phyloP scores from a whole-genome alignment of 1,140 invertebrate genomes.

The Neotoxoptera formosana region DNA sequence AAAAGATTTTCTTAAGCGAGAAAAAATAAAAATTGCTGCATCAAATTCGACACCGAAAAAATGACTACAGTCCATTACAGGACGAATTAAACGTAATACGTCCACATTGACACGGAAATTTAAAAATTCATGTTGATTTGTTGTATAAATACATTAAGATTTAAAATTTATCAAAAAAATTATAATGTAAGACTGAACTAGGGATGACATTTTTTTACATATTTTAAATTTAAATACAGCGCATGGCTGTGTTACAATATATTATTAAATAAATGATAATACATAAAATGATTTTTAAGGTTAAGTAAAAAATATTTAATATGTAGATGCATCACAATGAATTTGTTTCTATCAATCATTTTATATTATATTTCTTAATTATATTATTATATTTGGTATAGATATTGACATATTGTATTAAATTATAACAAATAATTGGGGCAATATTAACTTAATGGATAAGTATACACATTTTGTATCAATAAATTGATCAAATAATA shows the following conservation, averaged over 20 bases:
- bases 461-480: slow-evolving; percentile 2
- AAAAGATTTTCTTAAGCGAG: slow-evolving; percentile 41
- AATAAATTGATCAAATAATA: slow-evolving; percentile 40
- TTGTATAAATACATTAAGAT: background rate
- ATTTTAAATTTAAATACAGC: slow-evolving; percentile 5
- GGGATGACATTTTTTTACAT: background rate
- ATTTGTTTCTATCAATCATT: background rate
- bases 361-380: slow-evolving; percentile 18
- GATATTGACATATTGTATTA: background rate
- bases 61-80: slow-evolving; percentile 25
- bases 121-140: background rate
- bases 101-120: slow-evolving; percentile 7
- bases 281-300: background rate
- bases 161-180: background rate
- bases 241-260: background rate
- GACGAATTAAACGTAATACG: slow-evolving; percentile 38
- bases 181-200: slow-evolving; percentile 33
- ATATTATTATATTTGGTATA: background rate
- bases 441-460: background rate
- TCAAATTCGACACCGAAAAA: slow-evolving; percentile 37
- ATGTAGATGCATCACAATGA: background rate
- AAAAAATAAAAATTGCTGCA: slow-evolving; percentile 25
- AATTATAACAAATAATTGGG: slow-evolving; percentile 5
- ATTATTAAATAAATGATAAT: background rate
- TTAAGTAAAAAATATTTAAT: background rate